phyloP scores from a whole-genome alignment of 2,888 invertebrate genomes.

The Oscheius sp. region DNA sequence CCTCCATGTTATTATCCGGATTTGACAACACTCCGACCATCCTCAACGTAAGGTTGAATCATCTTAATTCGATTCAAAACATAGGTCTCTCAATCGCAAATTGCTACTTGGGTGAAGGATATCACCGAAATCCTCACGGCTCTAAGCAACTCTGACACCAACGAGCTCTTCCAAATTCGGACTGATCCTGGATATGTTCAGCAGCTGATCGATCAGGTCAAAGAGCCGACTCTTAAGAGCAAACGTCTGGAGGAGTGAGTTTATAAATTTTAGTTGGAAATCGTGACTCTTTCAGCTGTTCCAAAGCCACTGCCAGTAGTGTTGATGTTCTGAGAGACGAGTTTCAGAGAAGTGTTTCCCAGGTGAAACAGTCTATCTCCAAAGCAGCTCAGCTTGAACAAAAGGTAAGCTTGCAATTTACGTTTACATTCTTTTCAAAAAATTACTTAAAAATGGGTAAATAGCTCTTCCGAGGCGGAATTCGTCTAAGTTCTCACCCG shows the following conservation, averaged over 20 bases:
- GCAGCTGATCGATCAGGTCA: conserved; percentile 21
- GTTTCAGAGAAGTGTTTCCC: neutral
- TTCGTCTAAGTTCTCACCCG: no score
- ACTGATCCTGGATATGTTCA: conserved; percentile 25
- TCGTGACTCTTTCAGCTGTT: conserved; percentile 11
- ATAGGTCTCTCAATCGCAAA: neutral
- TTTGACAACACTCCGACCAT: neutral
- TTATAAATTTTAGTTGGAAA: neutral
- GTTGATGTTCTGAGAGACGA: conserved; percentile 4
- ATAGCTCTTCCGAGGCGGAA: no score
- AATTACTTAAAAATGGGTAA: neutral
- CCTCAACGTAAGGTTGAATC: neutral
- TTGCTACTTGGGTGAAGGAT: neutral
- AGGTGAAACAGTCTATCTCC: neutral
- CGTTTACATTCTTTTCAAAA: neutral
- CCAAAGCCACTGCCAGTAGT: neutral
- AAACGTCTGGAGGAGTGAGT: conserved; percentile 18
- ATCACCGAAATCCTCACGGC: neutral
- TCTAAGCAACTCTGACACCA: conserved; percentile 4
- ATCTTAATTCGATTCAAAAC: neutral
- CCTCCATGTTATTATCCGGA: conserved; percentile 1
- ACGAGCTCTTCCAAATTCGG: conserved; percentile 22
- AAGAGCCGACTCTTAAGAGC: conserved; percentile 14
- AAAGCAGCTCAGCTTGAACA: conserved; percentile 15
- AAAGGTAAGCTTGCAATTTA: neutral